Percentiles rank a stretch among this genome's conserved stretches.
Evolutionary conservation across 2,797 vertebrate genomes (phyloP).

Genomic region (Ctenosaura bakeri): DNA sequence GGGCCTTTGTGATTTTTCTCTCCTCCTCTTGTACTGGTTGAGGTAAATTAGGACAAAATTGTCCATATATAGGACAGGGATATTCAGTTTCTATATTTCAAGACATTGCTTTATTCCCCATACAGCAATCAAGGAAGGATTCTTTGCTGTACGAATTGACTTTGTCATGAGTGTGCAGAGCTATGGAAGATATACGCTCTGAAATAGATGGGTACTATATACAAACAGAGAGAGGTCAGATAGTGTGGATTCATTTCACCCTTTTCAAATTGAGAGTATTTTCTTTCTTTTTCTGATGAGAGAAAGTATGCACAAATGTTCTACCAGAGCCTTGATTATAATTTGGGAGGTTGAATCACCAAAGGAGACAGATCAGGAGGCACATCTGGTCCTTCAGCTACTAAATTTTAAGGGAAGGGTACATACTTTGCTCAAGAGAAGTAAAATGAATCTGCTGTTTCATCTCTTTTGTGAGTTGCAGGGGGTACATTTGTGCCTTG

Average conservation of each 20-base stretch:
- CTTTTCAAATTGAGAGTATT: not conserved
- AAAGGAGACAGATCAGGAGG: not conserved
- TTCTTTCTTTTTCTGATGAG: not conserved
- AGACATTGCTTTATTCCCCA: not conserved
- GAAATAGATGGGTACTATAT: not conserved
- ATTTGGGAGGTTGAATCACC: not conserved
- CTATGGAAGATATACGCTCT: not conserved
- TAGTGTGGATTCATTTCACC: not conserved
- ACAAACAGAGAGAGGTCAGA: not conserved
- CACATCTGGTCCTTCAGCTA: not conserved
- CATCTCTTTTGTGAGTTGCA: not conserved
- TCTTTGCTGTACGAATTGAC: not conserved
- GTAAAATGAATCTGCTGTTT: not conserved
- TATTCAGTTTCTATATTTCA: not conserved
- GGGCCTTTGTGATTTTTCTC: not conserved
- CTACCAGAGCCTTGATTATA: not conserved
- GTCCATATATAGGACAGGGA: not conserved
- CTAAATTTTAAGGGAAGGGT: not conserved
- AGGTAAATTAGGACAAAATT: not conserved
- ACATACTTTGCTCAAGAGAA: not conserved
- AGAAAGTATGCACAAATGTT: not conserved
- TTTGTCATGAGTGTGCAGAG: not conserved
- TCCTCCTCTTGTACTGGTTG: not conserved
- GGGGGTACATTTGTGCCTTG: accelerated
- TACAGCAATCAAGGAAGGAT: not conserved